These are phyloP conservation scores for Tupaia tana DNA, from an alignment of 2,113 vertebrate species.

Conservation along the genomic window DNA sequence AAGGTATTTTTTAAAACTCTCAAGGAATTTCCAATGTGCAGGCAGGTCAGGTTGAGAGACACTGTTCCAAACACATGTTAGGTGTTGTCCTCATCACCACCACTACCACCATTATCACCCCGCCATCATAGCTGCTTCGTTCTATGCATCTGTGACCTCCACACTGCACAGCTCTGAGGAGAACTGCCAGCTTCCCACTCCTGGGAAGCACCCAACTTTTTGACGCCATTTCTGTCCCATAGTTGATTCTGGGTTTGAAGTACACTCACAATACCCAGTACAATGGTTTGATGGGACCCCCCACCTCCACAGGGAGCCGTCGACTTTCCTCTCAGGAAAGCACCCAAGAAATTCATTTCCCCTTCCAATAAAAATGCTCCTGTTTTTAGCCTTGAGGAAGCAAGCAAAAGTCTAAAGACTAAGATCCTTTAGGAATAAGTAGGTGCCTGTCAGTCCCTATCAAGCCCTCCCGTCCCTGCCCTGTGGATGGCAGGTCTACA, in stretches of 20 bases:
- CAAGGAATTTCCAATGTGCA: not conserved
- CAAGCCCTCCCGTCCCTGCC: not conserved
- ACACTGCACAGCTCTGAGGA: not conserved
- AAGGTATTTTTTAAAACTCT: not conserved
- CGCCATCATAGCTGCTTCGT: rapidly evolving
- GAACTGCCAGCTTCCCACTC: not conserved
- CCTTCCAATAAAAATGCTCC: not conserved
- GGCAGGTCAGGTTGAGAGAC: not conserved
- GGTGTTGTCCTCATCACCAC: not conserved
- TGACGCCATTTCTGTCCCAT: not conserved
- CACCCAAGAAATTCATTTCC: constrained; percentile 3
- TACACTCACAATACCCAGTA: not conserved
- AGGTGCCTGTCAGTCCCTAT: not conserved
- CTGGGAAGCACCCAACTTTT: constrained; percentile 34
- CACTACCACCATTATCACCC: rapidly evolving
- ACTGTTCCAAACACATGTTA: not conserved
- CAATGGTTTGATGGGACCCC: not conserved
- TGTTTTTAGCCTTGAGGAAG: not conserved
- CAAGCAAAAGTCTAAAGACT: not conserved
- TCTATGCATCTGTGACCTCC: not conserved
- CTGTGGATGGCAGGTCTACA: constrained; percentile 81
- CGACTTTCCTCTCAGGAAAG: constrained; percentile 2
- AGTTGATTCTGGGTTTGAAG: not conserved
- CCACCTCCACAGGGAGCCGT: not conserved
- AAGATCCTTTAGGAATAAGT: not conserved